These are phyloP conservation scores for Nebria ingens DNA, from an alignment of 1,140 invertebrate species.

Conservation along the genomic window DNA sequence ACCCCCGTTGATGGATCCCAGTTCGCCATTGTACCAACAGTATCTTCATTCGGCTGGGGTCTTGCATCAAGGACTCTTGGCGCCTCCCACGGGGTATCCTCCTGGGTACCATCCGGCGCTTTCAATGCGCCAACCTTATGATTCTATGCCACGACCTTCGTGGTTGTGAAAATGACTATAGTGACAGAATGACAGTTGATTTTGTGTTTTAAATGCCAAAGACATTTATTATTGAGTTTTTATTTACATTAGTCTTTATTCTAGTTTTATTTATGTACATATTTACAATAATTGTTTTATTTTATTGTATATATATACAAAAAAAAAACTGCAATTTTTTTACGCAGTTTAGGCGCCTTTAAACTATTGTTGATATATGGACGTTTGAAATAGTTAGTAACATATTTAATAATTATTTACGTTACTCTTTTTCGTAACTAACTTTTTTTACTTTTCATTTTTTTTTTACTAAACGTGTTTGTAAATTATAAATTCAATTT, in stretches of 20 bases:
- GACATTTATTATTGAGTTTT: neutral
- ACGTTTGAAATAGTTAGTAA: too few relatives aligned
- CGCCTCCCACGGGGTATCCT: constrained; percentile 44
- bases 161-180: constrained; percentile 36
- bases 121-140: constrained; percentile 55
- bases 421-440: neutral
- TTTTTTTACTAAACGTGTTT: neutral
- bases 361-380: neutral
- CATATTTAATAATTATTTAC: neutral
- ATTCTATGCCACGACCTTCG: constrained; percentile 46
- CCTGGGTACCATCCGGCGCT: constrained; percentile 47
- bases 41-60: constrained; percentile 45
- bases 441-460: neutral
- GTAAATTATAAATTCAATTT: too few relatives aligned
- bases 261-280: neutral
- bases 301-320: neutral
- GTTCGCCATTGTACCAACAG: constrained; percentile 55
- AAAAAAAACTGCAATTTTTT: neutral
- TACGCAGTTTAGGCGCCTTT: neutral
- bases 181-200: neutral
- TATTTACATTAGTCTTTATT: neutral
- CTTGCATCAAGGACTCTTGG: constrained; percentile 44
- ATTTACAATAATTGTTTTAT: neutral
- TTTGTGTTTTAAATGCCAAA: constrained; percentile 7
- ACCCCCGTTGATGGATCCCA: constrained; percentile 37